Conservation (phyloP, 2,113 vertebrate species). For the Trachemys scripta region DNA sequence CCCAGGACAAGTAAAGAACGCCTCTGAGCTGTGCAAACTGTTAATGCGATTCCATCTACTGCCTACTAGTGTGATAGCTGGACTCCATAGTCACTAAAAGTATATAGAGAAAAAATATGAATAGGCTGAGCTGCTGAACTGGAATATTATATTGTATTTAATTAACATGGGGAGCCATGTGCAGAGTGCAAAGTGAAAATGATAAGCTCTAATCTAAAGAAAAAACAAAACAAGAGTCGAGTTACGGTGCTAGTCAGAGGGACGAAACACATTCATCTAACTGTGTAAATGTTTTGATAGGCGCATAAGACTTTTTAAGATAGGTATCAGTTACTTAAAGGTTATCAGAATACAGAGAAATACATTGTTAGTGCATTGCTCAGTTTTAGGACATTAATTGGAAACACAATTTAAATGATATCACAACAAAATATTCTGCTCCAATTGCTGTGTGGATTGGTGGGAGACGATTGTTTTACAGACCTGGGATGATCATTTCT, state of each 20-base stretch:
- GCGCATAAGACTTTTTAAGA: neutral
- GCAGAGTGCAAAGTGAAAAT: neutral
- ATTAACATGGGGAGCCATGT: neutral
- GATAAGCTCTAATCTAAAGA: neutral
- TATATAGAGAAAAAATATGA: neutral
- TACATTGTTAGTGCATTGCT: neutral
- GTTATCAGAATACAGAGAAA: neutral
- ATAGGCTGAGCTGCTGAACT: neutral
- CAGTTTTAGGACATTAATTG: neutral
- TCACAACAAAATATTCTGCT: neutral
- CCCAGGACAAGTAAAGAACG: neutral
- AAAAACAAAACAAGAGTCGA: neutral
- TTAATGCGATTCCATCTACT: neutral
- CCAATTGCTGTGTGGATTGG: neutral
- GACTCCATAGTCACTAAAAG: neutral
- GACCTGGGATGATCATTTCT: too few relatives aligned
- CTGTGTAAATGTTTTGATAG: slow-evolving; percentile 29
- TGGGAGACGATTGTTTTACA: too few relatives aligned
- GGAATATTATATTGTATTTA: neutral
- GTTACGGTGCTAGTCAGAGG: neutral
- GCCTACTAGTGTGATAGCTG: neutral
- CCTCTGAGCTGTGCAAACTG: neutral
- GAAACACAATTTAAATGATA: neutral
- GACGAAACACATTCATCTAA: neutral
- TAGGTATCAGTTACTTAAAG: neutral